Percentiles rank a stretch among this genome's conserved stretches.
These are phyloP conservation scores for Coryphaenoides rupestris DNA, from an alignment of 2,113 vertebrate genomes.

Conservation along the genomic window DNA sequence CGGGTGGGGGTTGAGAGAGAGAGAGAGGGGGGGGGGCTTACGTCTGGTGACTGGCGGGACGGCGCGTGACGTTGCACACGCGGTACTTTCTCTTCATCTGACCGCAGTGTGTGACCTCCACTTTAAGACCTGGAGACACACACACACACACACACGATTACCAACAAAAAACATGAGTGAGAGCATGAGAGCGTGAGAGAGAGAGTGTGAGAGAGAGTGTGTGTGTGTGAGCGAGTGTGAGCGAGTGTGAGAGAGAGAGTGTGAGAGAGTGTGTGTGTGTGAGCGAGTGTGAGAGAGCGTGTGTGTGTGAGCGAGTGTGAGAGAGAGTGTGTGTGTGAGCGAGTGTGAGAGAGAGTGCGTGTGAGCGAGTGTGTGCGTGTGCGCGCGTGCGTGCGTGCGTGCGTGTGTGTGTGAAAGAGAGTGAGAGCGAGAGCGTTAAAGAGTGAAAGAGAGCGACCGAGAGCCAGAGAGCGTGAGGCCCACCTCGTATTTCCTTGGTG, in stretches of 20 bases:
- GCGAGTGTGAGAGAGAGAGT: neutral
- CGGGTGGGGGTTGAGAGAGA: constrained; percentile 6
- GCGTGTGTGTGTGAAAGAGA: no score
- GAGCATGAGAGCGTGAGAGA: no score
- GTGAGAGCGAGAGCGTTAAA: no score
- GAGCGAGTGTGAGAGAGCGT: no score
- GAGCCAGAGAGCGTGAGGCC: neutral
- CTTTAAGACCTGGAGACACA: constrained; percentile 84
- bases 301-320: constrained; percentile 8
- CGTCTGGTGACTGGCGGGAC: constrained; percentile 98
- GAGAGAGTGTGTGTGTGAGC: neutral
- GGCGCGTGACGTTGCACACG: constrained; percentile 95
- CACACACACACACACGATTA: neutral
- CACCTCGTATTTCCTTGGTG: constrained; percentile 99
- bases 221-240: no score
- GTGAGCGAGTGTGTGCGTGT: constrained; percentile 12
- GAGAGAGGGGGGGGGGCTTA: constrained; percentile 63
- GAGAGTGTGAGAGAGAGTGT: no score
- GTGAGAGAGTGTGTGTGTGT: neutral
- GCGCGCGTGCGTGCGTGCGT: neutral
- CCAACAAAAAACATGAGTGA: no score
- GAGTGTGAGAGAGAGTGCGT: no score
- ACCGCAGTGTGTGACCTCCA: constrained; percentile 97
- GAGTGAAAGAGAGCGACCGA: no score
- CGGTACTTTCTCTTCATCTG: constrained; percentile 99